phyloP scores from a whole-genome alignment of 2,888 invertebrate species.

The Xestobium rufovillosum region DNA sequence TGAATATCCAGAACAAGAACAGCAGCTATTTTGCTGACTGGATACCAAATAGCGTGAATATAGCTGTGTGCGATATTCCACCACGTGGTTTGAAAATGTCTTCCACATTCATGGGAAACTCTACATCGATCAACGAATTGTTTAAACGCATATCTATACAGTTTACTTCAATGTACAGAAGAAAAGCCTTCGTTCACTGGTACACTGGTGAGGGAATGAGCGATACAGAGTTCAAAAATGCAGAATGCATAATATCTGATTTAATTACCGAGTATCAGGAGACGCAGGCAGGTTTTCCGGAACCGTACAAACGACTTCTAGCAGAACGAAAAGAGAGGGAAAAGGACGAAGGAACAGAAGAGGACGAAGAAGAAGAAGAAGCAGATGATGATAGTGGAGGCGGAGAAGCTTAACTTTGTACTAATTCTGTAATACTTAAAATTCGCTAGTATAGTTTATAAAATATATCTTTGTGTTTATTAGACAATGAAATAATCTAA shows the following conservation, averaged over 20 bases:
- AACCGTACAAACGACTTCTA: too few species aligned
- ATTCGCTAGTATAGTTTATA: slow-evolving; percentile 6
- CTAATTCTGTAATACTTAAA: slow-evolving; percentile 6
- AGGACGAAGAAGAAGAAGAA: slow-evolving; percentile 75
- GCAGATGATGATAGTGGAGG: slow-evolving; percentile 65
- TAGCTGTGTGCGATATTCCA: slow-evolving; percentile 89
- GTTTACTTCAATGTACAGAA: slow-evolving; percentile 91
- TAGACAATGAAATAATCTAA: too few species aligned
- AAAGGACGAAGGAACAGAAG: slow-evolving; percentile 78
- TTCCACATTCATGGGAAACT: slow-evolving; percentile 89
- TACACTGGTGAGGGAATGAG: slow-evolving; percentile 97
- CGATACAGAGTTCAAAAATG: slow-evolving; percentile 94
- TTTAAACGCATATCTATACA: slow-evolving; percentile 88
- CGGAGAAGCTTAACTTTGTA: slow-evolving; percentile 36
- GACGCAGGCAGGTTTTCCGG: slow-evolving; percentile 64
- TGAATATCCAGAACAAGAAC: slow-evolving; percentile 93
- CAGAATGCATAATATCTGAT: slow-evolving; percentile 92
- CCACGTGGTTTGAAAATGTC: slow-evolving; percentile 90
- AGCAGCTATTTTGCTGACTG: slow-evolving; percentile 85
- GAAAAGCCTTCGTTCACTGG: slow-evolving; percentile 96
- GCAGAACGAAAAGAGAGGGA: too few species aligned
- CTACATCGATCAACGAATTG: slow-evolving; percentile 86
- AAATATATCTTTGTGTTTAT: too few species aligned
- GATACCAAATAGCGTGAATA: slow-evolving; percentile 94
- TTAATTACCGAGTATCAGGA: slow-evolving; percentile 89